These are phyloP conservation scores for Allophyes oxyacanthae DNA, from an alignment of 2,888 invertebrate genomes.

Conservation along the genomic window DNA sequence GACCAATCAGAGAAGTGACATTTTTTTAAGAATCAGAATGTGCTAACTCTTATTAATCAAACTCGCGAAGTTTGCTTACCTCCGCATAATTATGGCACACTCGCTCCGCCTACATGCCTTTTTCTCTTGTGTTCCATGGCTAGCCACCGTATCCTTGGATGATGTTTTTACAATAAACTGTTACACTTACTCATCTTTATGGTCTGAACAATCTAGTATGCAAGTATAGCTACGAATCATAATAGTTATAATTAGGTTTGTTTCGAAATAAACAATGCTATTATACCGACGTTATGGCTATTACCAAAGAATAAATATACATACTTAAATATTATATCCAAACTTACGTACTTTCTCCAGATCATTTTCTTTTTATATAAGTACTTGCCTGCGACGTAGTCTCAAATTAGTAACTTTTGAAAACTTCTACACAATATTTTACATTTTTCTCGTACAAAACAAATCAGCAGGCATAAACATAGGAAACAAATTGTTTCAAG, in stretches of 20 bases:
- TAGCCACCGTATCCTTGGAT: background rate
- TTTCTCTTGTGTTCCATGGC: no score
- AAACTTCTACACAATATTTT: conserved; percentile 2
- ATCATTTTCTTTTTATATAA: conserved; percentile 6
- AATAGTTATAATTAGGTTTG: background rate
- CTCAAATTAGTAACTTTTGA: conserved; percentile 5
- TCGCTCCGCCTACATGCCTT: no score
- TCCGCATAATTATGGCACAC: no score
- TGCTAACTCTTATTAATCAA: no score
- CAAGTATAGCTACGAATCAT: background rate
- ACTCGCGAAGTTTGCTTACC: no score
- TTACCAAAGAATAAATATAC: conserved; percentile 9
- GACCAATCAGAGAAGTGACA: no score
- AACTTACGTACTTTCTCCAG: conserved; percentile 12
- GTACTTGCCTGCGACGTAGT: background rate
- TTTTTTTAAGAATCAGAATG: no score
- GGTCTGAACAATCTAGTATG: background rate
- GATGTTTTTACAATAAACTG: conserved; percentile 17
- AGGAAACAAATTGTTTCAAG: conserved; percentile 5
- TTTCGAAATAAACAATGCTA: conserved; percentile 30
- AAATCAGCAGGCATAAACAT: no score
- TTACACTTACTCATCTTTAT: background rate
- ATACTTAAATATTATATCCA: conserved; percentile 8
- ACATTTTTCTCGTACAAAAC: conserved; percentile 1
- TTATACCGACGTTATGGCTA: conserved; percentile 16